Base-by-base conservation (phyloP, 2,113 vertebrate species). In the Sorex araneus region DNA sequence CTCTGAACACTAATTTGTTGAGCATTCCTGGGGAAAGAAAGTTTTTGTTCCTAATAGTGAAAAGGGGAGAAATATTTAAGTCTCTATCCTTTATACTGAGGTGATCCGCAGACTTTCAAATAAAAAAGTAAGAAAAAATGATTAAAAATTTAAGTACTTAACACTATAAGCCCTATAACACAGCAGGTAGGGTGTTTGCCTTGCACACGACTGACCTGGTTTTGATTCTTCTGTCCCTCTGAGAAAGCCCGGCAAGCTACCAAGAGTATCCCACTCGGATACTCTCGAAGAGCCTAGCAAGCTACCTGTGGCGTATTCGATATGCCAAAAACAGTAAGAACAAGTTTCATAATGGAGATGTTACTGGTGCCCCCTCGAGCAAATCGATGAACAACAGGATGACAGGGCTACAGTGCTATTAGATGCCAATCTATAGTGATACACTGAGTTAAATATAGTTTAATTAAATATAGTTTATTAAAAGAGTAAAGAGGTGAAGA, bases 31-130 rank as follows among this genome's bases (percentile, higher is more conserved):
- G 21, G n/a, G 8, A 89, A 89, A 50, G 21, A 60, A 60, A 45
- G 18, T 23, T 25, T 81, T 77, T 84, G 75, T 54, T 63, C 57
- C 70, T 71, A 84, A 71, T 11, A 47, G 43, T 27, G 60, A 71
- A 15, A 90, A 23, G 86, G 47, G 8, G 9, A 23, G 85, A 28
- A 76, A 64, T 47, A 50, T 11, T 10, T 74, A 28, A 10, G 40
- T 57, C 87, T 64, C 36, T 13, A 93, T 77, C 15, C 86, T 77
- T 77, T 66, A 57, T n/a, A 84, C 25, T 45, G 43, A 75, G 50
- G 47, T 79, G 43, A 84, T 77, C 28, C 84, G 71, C 8, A 19
- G 36, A 36, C 13, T 85, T 91, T 94, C 16, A 82, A 82, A 76
- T 13, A 60, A 54, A 16, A 60, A 85, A 78, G n/a, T 19, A 6